Base-by-base conservation (phyloP, 2,113 vertebrate genomes). In the Anarrhichthys ocellatus region DNA sequence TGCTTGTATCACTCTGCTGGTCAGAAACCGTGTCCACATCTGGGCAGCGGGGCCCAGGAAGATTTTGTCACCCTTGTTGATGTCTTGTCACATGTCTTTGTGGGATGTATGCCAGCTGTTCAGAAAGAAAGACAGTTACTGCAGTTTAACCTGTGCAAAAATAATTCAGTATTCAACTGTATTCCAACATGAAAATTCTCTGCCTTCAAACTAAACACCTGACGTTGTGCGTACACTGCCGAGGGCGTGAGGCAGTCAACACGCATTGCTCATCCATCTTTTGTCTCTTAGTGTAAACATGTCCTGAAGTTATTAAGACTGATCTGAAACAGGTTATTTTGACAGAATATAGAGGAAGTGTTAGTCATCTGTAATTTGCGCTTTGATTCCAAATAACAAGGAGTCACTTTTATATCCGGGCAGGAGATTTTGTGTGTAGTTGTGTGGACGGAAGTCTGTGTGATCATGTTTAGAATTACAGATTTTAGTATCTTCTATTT, bases 281-380 rank as follows among this genome's bases (percentile, higher is more conserved):
- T 91, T 83, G 78, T 85, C 73, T 73, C 9, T 73, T 80, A 58
- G 80, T 81, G 81, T 86, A 88, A 88, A 88, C 77, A 80, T 20
- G 42, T 48, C 5, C 32, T 65, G 34, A 78, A 50, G 46, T 61
- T 10, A 73, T 66, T 36, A 76, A 66, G 68, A 40, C 38, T 3
- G 17, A 61, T 59, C 29, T 63, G 24, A 66, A 84, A 78, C 44
- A 0, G 75, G 73, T 72, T 65, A 27, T 24, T 73, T 64, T 29
- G 32, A 62, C 65, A 44, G 6, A 27, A 7, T 24, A 20, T n/a
- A 48, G 14, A 68, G 18, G 36, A 40, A 58, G 17, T 58, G 17
- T 34, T 54, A 59, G 62, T 81, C 52, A 59, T 3, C 20, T 2
- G 22, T 48, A 73, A 67, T 70, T 27, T 64, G 13, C n/a, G 14